A percentile compares a stretch with the other conserved stretches of the same genome.
phyloP scores from a whole-genome alignment of 2,888 invertebrate genomes.

The Drosophila neutralis region DNA sequence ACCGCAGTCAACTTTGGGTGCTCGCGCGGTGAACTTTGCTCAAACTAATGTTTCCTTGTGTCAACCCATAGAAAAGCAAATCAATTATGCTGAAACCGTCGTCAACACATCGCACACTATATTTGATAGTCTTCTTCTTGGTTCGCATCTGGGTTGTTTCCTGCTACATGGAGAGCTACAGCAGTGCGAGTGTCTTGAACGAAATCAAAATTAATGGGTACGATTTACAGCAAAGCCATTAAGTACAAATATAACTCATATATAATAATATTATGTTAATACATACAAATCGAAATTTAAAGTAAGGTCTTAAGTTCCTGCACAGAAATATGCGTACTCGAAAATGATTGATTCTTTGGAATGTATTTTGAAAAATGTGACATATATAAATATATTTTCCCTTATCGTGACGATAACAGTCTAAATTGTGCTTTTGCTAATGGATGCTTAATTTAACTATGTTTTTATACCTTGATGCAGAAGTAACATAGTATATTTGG shows the following conservation, averaged over 20 bases:
- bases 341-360: constrained; percentile 33
- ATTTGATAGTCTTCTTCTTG: constrained; percentile 24
- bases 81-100: constrained; percentile 31
- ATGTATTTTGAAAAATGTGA: neutral
- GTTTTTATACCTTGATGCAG: neutral
- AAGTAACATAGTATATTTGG: neutral
- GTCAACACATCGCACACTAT: constrained; percentile 8
- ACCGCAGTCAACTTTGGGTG: constrained; percentile 27
- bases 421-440: constrained; percentile 33
- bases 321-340: neutral
- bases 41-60: neutral
- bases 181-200: neutral
- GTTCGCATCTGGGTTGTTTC: constrained; percentile 20
- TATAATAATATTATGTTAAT: neutral
- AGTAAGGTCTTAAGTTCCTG: neutral
- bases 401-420: constrained; percentile 42
- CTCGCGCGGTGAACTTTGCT: constrained; percentile 27
- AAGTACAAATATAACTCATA: constrained; percentile 25
- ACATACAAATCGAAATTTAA: neutral
- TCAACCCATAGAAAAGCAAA: constrained; percentile 14
- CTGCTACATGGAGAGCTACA: constrained; percentile 9
- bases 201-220: neutral
- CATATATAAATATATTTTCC: neutral
- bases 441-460: constrained; percentile 28
- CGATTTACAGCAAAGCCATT: constrained; percentile 16